These are phyloP conservation scores for Benitochromis conjunctus DNA, from an alignment of 2,113 vertebrate species.

Conservation along the genomic window DNA sequence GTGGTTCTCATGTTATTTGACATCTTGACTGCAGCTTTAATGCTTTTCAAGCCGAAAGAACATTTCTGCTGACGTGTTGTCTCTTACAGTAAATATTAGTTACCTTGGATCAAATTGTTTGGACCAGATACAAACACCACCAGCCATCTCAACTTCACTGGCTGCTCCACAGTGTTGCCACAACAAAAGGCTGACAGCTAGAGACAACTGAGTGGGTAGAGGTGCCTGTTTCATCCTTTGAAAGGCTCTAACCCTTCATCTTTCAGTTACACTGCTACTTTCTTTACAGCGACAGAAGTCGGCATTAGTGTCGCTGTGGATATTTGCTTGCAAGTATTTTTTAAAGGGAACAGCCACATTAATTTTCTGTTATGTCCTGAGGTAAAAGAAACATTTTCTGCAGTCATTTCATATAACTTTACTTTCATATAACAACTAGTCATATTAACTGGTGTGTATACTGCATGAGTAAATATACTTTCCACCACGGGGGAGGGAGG, in stretches of 20 bases:
- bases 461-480: background rate
- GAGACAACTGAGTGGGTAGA: background rate
- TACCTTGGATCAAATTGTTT: constrained; percentile 24
- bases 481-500: background rate
- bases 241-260: background rate
- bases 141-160: background rate
- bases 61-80: background rate
- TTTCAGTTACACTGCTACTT: background rate
- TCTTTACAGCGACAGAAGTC: background rate
- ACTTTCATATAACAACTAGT: background rate
- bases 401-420: background rate
- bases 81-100: background rate
- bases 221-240: background rate
- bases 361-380: background rate
- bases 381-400: fast-evolving
- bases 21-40: background rate
- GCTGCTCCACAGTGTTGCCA: constrained; percentile 28
- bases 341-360: background rate
- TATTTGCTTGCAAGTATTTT: background rate
- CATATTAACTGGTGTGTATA: background rate
- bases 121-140: constrained; percentile 9
- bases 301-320: background rate
- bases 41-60: background rate
- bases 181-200: constrained; percentile 26
- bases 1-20: background rate